phyloP scores from a whole-genome alignment of 37 sponge, comb jelly and placozoan species.

The Geodia barretti region DNA sequence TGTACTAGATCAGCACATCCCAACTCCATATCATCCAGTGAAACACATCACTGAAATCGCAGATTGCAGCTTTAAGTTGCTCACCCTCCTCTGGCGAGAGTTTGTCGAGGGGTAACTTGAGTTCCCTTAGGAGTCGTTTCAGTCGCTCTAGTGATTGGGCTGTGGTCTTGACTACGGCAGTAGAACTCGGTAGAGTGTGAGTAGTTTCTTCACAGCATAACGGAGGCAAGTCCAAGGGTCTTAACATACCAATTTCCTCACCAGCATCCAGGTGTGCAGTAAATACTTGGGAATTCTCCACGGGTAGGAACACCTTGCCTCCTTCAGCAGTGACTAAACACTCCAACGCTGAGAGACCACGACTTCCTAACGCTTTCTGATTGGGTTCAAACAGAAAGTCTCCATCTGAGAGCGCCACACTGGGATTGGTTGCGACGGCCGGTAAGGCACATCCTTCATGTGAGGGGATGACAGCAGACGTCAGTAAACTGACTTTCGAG shows the following conservation, averaged over 20 bases:
- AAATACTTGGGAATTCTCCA: background rate
- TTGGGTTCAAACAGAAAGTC: conserved; percentile 24
- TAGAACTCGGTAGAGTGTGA: background rate
- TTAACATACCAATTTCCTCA: background rate
- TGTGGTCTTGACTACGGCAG: background rate
- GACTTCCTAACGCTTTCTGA: background rate
- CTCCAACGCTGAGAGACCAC: background rate
- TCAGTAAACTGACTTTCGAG: background rate
- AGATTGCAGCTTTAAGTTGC: conserved; percentile 5
- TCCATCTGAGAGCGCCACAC: background rate
- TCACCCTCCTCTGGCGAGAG: conserved; percentile 3
- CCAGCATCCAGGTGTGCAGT: background rate
- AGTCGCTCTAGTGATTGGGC: background rate
- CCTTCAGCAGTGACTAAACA: background rate
- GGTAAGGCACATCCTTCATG: background rate
- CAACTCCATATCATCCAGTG: conserved; percentile 28
- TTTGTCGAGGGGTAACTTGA: background rate
- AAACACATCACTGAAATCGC: conserved; percentile 31
- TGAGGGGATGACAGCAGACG: background rate
- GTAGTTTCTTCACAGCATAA: no score
- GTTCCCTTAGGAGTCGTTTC: background rate
- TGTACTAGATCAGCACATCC: conserved; percentile 19
- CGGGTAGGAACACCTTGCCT: background rate
- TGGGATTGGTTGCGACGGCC: background rate
- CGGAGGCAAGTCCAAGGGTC: no score